Base-by-base conservation (phyloP, 2,113 vertebrate genomes). In the Lepidothrix coronata region DNA sequence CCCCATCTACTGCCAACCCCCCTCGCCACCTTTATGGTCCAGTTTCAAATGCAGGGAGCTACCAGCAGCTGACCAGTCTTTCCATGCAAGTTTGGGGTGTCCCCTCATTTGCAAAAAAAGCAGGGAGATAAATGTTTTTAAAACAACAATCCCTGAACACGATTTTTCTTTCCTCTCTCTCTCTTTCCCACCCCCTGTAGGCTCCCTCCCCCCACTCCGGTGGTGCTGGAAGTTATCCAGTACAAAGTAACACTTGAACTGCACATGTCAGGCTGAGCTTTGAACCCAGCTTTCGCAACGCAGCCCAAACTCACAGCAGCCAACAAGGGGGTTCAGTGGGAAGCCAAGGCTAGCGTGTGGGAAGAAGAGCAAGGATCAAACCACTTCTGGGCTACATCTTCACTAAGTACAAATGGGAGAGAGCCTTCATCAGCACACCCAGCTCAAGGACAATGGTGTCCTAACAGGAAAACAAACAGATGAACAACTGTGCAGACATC, bases 201-300 rank as follows among this genome's bases (percentile, higher is more conserved):
- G 43, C 31, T 71, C 55, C 76, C 97, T 96, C 95, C 92, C 95
- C 95, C 91, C 33, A 48, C 37, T 79, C 33, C 6, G 1, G 55
- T 11, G 59, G 17, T 83, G 75, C 23, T 96, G 92, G 91, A 96
- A 89, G 82, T 27, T 37, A 72, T 65, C 78, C 95, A 96, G 95
- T 90, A 94, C 93, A 97, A 97, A 96, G 93, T 96, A 90, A 93
- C 43, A 11, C 79, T 84, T 35, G 18, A 89, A 77, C 35, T 75
- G 95, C 92, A 89, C 95, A 96, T 18, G 28, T 95, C 96, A 98
- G 89, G 94, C 87, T 96, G 97, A 98, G 93, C 97, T 98, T 98
- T 98, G 98, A 71, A 96, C 97, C 74, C 72, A 58, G 65, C 66
- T 98, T 98, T 96, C 5, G 63, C 95, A 98, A 98, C 1, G 1